Conservation (phyloP, 2,797 vertebrate genomes). For the Coluber constrictor region DNA sequence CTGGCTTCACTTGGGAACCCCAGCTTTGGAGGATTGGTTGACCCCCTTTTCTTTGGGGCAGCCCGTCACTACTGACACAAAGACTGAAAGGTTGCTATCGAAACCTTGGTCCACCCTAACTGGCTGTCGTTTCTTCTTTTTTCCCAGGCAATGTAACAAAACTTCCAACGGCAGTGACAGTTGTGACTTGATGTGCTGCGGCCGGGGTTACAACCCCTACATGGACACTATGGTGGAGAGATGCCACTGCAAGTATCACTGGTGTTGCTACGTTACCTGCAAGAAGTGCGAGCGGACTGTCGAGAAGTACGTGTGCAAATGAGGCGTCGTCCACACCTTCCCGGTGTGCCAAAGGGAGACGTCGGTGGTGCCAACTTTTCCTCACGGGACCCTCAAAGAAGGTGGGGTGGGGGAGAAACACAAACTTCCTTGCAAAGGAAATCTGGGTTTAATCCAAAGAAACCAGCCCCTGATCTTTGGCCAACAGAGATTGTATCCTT, state of each 20-base stretch:
- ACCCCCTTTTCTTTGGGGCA: no score
- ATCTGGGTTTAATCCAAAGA: neutral
- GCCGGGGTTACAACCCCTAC: constrained; percentile 97
- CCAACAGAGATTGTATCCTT: neutral
- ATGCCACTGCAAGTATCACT: constrained; percentile 99
- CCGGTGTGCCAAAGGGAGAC: no score
- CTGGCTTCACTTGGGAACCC: no score
- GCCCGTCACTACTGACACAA: no score
- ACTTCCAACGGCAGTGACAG: constrained; percentile 95
- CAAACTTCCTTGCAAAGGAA: neutral
- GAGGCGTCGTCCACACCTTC: no score
- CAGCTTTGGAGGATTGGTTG: no score
- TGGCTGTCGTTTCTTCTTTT: neutral
- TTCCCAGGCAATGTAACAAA: constrained; percentile 93
- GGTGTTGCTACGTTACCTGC: constrained; percentile 99
- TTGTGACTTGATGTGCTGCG: constrained; percentile 98
- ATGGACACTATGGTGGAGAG: constrained; percentile 92
- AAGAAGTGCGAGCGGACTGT: constrained; percentile 93
- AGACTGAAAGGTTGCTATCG: no score
- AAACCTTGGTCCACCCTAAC: no score
- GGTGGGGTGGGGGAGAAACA: constrained; percentile 2
- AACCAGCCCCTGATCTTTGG: neutral
- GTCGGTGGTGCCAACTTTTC: neutral
- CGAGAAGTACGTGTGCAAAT: constrained; percentile 95
- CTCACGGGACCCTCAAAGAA: constrained; percentile 18